A percentile compares a stretch with the other conserved stretches of the same genome.
Conservation (phyloP, 1,140 invertebrate species). For the Dryas iulia region DNA sequence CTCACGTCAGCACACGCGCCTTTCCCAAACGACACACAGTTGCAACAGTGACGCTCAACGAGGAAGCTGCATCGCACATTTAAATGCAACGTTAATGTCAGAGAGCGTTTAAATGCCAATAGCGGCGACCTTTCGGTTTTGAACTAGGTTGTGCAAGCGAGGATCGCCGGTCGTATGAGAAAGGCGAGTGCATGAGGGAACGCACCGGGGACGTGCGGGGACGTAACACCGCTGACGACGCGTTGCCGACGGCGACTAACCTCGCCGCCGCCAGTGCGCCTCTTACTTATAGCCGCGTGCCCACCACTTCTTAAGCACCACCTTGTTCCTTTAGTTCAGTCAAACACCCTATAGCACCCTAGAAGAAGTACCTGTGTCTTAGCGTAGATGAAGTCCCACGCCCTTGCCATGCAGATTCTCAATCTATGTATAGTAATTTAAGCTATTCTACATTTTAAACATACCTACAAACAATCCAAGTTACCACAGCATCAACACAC, state of each 20-base stretch:
- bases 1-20: conserved; percentile 70
- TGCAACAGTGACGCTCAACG: conserved; percentile 73
- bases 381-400: background rate
- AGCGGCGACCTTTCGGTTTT: conserved; percentile 74
- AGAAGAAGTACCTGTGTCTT: background rate
- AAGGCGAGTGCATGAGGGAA: conserved; percentile 61
- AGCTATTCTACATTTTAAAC: background rate
- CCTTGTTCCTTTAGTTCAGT: conserved; percentile 3
- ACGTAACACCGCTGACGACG: conserved; percentile 62
- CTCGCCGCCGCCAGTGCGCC: conserved; percentile 66
- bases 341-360: background rate
- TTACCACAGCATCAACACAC: background rate
- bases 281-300: conserved; percentile 73
- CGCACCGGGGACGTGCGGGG: conserved; percentile 53
- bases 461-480: background rate
- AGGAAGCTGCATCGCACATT: conserved; percentile 76
- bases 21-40: conserved; percentile 72
- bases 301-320: conserved; percentile 39
- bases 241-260: conserved; percentile 74
- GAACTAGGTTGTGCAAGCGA: conserved; percentile 71
- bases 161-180: conserved; percentile 71
- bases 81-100: conserved; percentile 78
- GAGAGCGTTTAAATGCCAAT: conserved; percentile 78
- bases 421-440: background rate
- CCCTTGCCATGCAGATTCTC: background rate